Evolutionary conservation across 2,888 invertebrate species (phyloP), one percentile per base, ranked within the genome.

Genomic region (Cheilosia scutellata): DNA sequence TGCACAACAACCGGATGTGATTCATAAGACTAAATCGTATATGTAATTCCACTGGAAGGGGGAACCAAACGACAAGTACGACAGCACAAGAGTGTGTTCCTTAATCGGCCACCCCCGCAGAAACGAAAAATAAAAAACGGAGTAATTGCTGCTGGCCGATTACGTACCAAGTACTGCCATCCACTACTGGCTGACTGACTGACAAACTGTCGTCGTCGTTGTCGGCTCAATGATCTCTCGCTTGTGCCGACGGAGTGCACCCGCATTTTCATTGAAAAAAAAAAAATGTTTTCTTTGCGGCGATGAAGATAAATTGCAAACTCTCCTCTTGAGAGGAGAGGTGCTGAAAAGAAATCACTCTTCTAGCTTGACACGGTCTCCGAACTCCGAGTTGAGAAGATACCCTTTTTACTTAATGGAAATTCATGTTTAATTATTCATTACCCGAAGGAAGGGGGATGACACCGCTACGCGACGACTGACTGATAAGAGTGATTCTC

Each of bases 101-200:
- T 86, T 86, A 86, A 86, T 82, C 86, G 82, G 57, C 86, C 82
- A 86, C 86, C 86, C 86, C 86, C 86, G 82, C 82, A 86, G 42
- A 51, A 78, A 70, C 11, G 4, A 27, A 82, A 70, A 60, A 55
- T 57, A 60, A 60, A 55, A 27, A 62, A 31, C 27, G 25, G 49
- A 66, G 78, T 82, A 82, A 82, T 78, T 65, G 77, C 71, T 65
- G 75, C 75, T 78, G 68, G 44, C 58, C 80, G 84, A 80, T 78
- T 78, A 86, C 65, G 37, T 27, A 27, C 20, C 37, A 11, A 13
- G 37, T n/a, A 60, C 37, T 37, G 29, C 27, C 57, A 70, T 37
- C 75, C 44, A 71, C 70, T 57, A 77, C 74, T 80, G 75, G 20
- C 53, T 75, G 84, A 70, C 74, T 76, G 84, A 71, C 66, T 62